These are phyloP conservation scores for Portunus trituberculatus DNA, from an alignment of 1,140 invertebrate species.

Conservation along the genomic window DNA sequence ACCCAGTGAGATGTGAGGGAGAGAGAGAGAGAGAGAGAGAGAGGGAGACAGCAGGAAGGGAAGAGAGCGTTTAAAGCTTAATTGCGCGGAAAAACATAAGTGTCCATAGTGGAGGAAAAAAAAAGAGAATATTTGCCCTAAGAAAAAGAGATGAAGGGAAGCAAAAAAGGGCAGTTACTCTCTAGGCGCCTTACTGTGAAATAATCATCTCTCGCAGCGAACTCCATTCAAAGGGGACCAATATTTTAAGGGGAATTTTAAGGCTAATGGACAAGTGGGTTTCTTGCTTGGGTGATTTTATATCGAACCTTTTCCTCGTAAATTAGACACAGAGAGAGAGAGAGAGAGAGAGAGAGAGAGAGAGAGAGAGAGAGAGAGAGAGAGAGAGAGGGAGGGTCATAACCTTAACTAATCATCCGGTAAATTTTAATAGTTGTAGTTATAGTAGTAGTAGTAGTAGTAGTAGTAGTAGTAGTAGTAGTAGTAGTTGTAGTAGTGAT, in stretches of 20 bases:
- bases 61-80: neutral
- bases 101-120: neutral
- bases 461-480: too few species aligned
- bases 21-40: too few species aligned
- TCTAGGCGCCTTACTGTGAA: neutral
- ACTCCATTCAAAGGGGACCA: neutral
- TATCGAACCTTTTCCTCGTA: conserved; percentile 2
- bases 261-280: conserved; percentile 22
- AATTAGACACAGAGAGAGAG: neutral
- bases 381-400: too few species aligned
- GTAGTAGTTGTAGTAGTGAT: too few species aligned
- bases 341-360: conserved; percentile 20
- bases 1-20: too few species aligned
- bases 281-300: neutral
- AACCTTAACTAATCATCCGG: too few species aligned
- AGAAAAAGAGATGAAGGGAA: neutral
- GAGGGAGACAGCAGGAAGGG: too few species aligned
- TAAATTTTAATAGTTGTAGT: too few species aligned
- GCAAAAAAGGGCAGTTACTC: neutral
- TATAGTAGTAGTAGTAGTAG: too few species aligned
- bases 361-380: neutral
- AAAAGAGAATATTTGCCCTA: neutral
- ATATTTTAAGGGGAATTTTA: neutral
- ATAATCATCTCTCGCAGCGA: neutral
- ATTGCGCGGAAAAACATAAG: neutral